Conservation (phyloP, 1,140 invertebrate species). For the Planococcus citri region DNA sequence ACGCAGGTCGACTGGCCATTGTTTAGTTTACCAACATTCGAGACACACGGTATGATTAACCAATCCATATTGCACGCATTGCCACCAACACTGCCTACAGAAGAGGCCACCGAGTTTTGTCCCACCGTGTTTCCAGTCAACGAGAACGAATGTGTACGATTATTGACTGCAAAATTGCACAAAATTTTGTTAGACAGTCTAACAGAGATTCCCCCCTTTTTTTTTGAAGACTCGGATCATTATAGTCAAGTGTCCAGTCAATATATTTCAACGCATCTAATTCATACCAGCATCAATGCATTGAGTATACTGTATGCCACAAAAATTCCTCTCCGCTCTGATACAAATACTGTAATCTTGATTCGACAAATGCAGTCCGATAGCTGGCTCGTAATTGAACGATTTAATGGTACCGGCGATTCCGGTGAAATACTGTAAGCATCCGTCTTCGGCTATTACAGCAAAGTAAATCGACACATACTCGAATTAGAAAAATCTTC, state of each 20-base stretch:
- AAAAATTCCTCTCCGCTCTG: slow-evolving; percentile 72
- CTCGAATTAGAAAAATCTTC: too few relatives aligned
- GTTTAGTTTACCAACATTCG: slow-evolving; percentile 45
- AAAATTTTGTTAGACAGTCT: too few relatives aligned
- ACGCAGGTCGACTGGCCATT: slow-evolving; percentile 42
- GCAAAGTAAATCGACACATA: slow-evolving; percentile 11
- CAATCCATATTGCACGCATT: slow-evolving; percentile 59
- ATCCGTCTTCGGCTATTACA: slow-evolving; percentile 61
- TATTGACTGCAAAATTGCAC: slow-evolving; percentile 40
- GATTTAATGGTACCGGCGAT: slow-evolving; percentile 64
- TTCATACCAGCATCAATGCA: slow-evolving; percentile 49
- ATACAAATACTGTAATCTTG: slow-evolving; percentile 80
- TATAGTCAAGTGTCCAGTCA: neutral
- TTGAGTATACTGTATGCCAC: slow-evolving; percentile 67
- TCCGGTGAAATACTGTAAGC: slow-evolving; percentile 67
- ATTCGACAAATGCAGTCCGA: slow-evolving; percentile 70
- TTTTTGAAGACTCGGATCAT: neutral
- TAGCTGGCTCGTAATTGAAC: slow-evolving; percentile 65
- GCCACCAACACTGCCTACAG: slow-evolving; percentile 45
- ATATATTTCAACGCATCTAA: too few relatives aligned
- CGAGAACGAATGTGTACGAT: slow-evolving; percentile 52
- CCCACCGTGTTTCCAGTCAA: slow-evolving; percentile 51
- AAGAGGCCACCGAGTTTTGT: slow-evolving; percentile 47
- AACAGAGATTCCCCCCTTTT: too few relatives aligned
- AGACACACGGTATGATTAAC: slow-evolving; percentile 60